Evolutionary conservation across 2,888 invertebrate species (phyloP).

Genomic region (Nephrocerus scutellatus): DNA sequence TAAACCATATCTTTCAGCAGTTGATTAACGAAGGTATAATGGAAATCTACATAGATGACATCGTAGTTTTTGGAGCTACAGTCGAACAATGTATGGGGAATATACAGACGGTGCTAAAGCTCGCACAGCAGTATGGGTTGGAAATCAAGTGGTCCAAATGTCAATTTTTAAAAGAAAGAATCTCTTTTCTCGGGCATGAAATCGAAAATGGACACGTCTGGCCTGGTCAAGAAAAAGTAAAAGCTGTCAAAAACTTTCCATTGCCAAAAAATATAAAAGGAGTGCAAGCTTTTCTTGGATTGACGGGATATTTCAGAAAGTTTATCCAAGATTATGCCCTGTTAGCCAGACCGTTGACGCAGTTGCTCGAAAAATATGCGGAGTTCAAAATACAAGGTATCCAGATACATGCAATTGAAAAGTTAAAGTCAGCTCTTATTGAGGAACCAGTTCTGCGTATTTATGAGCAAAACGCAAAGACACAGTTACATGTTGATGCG

Average conservation of each 20-base stretch:
- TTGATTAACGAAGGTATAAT: constrained; percentile 12
- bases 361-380: neutral
- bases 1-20: constrained; percentile 13
- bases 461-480: constrained; percentile 2
- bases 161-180: constrained; percentile 6
- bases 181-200: constrained; percentile 14
- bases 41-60: constrained; percentile 17
- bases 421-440: constrained; percentile 4
- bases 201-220: constrained; percentile 10
- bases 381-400: neutral
- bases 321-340: neutral
- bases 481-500: constrained; percentile 13
- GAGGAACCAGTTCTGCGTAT: constrained; percentile 4
- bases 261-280: constrained; percentile 1
- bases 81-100: constrained; percentile 15
- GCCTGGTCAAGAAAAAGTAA: constrained; percentile 16
- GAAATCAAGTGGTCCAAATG: constrained; percentile 16
- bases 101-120: constrained; percentile 8
- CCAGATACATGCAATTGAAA: constrained; percentile 1
- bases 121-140: constrained; percentile 5
- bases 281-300: neutral
- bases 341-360: neutral
- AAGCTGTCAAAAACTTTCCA: constrained; percentile 2
- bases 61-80: constrained; percentile 11
- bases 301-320: neutral